phyloP scores from a whole-genome alignment of 2,888 invertebrate genomes.

The Margaritifera margaritifera region DNA sequence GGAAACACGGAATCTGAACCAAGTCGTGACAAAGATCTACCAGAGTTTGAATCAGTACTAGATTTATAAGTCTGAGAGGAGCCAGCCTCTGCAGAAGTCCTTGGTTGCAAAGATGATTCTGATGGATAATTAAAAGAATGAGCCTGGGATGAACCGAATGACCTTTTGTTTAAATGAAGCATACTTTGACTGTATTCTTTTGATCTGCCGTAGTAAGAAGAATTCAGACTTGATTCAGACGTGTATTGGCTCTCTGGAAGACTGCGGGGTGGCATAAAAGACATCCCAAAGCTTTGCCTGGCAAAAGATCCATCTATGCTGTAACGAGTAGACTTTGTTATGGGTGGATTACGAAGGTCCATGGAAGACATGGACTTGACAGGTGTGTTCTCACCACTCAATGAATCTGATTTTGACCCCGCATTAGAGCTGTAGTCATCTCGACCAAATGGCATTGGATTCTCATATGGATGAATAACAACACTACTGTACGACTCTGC shows the following conservation, averaged over 20 bases:
- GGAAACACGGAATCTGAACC: conserved; percentile 57
- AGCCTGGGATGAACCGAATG: conserved; percentile 24
- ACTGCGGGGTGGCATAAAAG: conserved; percentile 28
- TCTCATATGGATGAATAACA: conserved; percentile 58
- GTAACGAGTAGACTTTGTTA: conserved; percentile 33
- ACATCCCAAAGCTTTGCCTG: conserved; percentile 27
- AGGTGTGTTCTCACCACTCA: conserved; percentile 33
- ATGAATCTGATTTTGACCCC: conserved; percentile 38
- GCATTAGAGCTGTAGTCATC: conserved; percentile 56
- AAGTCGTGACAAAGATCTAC: conserved; percentile 14
- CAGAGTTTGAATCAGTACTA: conserved; percentile 37
- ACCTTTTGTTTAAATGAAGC: conserved; percentile 32
- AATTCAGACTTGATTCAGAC: conserved; percentile 38
- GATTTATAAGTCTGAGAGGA: conserved; percentile 47
- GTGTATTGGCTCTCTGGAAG: conserved; percentile 37
- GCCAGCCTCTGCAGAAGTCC: conserved; percentile 51
- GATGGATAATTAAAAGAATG: conserved; percentile 32
- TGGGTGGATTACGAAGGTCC: conserved; percentile 13
- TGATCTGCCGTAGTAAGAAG: conserved; percentile 8
- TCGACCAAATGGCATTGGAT: conserved; percentile 52
- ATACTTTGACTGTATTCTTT: conserved; percentile 37
- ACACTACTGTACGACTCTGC: conserved; percentile 64
- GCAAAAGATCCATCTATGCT: conserved; percentile 53
- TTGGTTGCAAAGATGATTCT: conserved; percentile 47
- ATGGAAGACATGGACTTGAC: conserved; percentile 10